Percentiles rank a stretch among this genome's conserved stretches.
These are phyloP conservation scores for Sphaeridia pumilis DNA, from an alignment of 2,888 invertebrate species.

Conservation along the genomic window DNA sequence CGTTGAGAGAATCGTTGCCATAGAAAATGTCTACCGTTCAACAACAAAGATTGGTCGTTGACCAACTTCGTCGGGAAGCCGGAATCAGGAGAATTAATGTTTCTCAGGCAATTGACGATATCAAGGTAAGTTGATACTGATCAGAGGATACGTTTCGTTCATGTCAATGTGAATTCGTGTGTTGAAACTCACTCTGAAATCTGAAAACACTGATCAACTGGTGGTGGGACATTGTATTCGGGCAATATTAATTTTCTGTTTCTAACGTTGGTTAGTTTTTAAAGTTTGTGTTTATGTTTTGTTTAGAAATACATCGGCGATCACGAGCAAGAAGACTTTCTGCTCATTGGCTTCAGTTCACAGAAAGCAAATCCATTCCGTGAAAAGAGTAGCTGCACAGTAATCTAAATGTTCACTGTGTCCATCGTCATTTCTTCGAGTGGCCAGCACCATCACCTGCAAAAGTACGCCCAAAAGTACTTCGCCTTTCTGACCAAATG, in stretches of 20 bases:
- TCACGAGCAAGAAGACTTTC: constrained; percentile 84
- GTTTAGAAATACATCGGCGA: constrained; percentile 65
- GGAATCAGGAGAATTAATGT: not conserved
- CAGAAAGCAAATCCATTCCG: constrained; percentile 93
- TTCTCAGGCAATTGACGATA: not conserved
- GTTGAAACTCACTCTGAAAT: no score
- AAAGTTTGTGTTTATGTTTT: not conserved
- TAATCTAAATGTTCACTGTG: constrained; percentile 50
- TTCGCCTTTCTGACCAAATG: no score
- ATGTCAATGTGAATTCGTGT: no score
- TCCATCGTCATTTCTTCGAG: no score
- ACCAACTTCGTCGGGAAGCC: constrained; percentile 1
- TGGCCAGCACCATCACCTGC: no score
- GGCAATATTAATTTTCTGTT: no score
- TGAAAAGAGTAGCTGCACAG: constrained; percentile 77
- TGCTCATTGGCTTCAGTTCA: constrained; percentile 83
- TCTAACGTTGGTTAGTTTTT: no score
- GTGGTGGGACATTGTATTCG: no score
- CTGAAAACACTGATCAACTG: no score
- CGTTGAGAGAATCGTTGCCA: no score
- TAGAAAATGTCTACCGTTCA: not conserved
- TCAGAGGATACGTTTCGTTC: no score
- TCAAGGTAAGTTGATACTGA: not conserved
- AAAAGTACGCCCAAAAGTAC: no score
- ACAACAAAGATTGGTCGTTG: constrained; percentile 1